These are phyloP conservation scores for Drosophila sp. DNA, from an alignment of 1,140 invertebrate species.

Conservation along the genomic window DNA sequence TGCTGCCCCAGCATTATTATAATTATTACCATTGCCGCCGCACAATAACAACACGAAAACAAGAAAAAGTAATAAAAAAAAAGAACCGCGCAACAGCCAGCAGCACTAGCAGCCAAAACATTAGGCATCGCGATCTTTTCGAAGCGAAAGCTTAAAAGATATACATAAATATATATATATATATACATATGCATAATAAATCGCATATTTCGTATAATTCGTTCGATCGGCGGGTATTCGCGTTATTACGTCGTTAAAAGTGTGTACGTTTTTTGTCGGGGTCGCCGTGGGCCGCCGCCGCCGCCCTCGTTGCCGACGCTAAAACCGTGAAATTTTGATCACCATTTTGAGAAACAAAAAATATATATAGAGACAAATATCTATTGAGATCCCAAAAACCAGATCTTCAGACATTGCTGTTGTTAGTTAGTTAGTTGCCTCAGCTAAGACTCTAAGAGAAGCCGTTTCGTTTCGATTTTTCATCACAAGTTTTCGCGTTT, in stretches of 20 bases:
- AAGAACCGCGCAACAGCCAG: conserved; percentile 2
- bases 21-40: conserved; percentile 37
- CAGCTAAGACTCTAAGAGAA: not conserved
- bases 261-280: not conserved
- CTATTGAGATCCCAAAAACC: not conserved
- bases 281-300: conserved; percentile 23
- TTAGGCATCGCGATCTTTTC: not conserved
- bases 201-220: not conserved
- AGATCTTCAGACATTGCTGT: conserved; percentile 1
- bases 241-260: conserved; percentile 10
- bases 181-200: not conserved
- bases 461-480: not conserved
- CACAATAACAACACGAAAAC: not conserved
- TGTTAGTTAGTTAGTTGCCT: conserved; percentile 5
- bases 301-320: conserved; percentile 31
- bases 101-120: conserved; percentile 6
- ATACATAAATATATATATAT: not conserved
- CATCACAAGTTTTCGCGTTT: conserved; percentile 9
- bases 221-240: conserved; percentile 8
- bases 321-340: conserved; percentile 7
- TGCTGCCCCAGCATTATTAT: conserved; percentile 45
- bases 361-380: not conserved
- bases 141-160: not conserved
- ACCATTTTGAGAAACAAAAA: not conserved
- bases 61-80: not conserved